Evolutionary conservation across 2,113 vertebrate genomes (phyloP).

Genomic region (Nestor notabilis): DNA sequence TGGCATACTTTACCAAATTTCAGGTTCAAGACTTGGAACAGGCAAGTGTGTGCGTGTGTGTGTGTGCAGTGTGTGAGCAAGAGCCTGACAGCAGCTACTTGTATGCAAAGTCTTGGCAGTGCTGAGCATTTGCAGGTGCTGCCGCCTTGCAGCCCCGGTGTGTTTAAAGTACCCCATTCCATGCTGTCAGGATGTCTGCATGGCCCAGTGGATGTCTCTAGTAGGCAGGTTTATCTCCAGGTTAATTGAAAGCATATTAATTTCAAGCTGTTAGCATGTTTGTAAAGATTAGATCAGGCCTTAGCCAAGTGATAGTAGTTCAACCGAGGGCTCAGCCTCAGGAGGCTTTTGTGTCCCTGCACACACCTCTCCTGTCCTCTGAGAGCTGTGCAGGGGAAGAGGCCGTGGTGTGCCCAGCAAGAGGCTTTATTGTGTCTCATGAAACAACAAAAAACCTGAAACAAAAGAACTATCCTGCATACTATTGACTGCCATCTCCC

Average conservation of each 20-base stretch:
- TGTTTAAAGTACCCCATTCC: not conserved
- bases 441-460: not conserved
- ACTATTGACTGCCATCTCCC: not conserved
- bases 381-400: not conserved
- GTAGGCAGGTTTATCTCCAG: not conserved
- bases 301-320: not conserved
- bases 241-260: not conserved
- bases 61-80: not conserved
- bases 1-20: not conserved
- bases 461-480: not conserved
- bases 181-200: not conserved
- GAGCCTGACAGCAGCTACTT: not conserved
- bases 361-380: not conserved
- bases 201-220: not conserved
- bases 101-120: not conserved
- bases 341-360: not conserved
- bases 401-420: not conserved
- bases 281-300: constrained; percentile 21
- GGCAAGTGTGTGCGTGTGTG: not conserved
- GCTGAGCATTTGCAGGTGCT: not conserved
- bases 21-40: not conserved
- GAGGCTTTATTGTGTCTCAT: not conserved
- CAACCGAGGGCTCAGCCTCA: not conserved
- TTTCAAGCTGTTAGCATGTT: constrained; percentile 8
- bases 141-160: not conserved